Conservation (phyloP, 2,113 vertebrate species). For the Lampris megalopsis region DNA sequence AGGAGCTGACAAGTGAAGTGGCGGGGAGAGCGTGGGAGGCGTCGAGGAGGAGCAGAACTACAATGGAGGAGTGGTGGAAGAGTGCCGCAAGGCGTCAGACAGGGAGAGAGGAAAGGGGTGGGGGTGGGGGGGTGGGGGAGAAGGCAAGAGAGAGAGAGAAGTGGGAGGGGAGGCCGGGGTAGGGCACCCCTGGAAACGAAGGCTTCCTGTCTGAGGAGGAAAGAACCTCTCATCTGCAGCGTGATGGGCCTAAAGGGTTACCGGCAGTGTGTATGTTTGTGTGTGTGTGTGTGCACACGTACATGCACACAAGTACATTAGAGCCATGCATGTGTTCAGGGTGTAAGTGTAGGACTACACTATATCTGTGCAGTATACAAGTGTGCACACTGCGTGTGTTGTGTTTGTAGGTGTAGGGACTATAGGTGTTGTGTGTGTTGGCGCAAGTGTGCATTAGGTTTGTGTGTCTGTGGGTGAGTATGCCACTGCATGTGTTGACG, state of each 20-base stretch:
- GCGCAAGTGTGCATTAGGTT: not conserved
- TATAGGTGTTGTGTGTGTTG: not conserved
- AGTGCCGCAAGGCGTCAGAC: slow-evolving; percentile 60
- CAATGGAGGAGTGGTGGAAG: slow-evolving; percentile 71
- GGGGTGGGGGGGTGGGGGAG: slow-evolving; percentile 48
- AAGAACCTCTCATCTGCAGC: slow-evolving; percentile 23
- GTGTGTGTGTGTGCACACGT: not conserved
- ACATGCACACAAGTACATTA: not conserved
- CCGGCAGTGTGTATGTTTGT: slow-evolving; percentile 5
- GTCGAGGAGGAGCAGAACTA: slow-evolving; percentile 20
- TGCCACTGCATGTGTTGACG: not conserved
- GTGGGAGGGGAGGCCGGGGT: slow-evolving; percentile 63
- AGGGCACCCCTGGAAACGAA: slow-evolving; percentile 66
- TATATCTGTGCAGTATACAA: too few relatives aligned
- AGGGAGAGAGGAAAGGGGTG: slow-evolving; percentile 44
- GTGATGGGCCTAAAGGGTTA: not conserved
- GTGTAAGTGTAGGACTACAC: too few relatives aligned
- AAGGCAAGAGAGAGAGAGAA: slow-evolving; percentile 29
- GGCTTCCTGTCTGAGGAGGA: slow-evolving; percentile 70
- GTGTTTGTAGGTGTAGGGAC: too few relatives aligned
- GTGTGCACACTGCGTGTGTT: too few relatives aligned
- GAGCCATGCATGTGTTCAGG: slow-evolving; percentile 3
- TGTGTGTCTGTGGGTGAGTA: not conserved
- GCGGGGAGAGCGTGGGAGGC: slow-evolving; percentile 19
- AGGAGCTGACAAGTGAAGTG: not conserved